Evolutionary conservation across 2,888 invertebrate genomes (phyloP), one percentile per base, ranked within the genome.

Genomic region (Brachynemurus nebulosus): DNA sequence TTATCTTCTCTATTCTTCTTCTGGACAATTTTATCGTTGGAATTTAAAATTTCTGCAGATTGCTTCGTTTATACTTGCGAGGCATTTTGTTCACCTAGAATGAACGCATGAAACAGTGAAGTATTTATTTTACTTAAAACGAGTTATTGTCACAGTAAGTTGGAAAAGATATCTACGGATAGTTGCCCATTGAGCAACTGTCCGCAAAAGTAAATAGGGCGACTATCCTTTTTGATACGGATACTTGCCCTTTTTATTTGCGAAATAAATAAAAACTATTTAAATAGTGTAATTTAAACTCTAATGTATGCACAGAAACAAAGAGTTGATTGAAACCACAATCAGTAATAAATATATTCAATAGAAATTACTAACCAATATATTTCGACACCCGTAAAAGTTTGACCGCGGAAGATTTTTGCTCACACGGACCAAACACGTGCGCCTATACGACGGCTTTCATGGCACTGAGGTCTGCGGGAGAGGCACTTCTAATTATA

Each of bases 1-100:
- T 48, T 48, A n/a, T n/a, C n/a, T n/a, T n/a, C n/a, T n/a, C n/a
- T n/a, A 23, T 23, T 23, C 34, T 48, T 43, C 38, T 43, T 18
- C 39, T 18, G 16, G 16, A 18, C 18, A 19, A 43, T 43, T 43
- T 43, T 35, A 37, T 43, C 43, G 12, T 43, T 43, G n/a, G 39
- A 43, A 14, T 40, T 43, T 40, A 40, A 43, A 43, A 37, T 43
- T 43, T 37, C 17, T 43, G 25, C 14, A 34, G 38, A 43, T 43
- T 43, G 43, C 36, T 36, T 36, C 34, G 43, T n/a, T n/a, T n/a
- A n/a, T n/a, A n/a, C n/a, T 25, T 25, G 8, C 27, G 11, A 25
- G 27, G 27, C 27, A 25, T 25, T 25, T 25, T 25, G 8, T 11
- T 25, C 27, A 25, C 27, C 27, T 25, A 25, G 11, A 25, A 25